Evolutionary conservation across 2,888 invertebrate genomes (phyloP).

Genomic region (Agrotis segetum): DNA sequence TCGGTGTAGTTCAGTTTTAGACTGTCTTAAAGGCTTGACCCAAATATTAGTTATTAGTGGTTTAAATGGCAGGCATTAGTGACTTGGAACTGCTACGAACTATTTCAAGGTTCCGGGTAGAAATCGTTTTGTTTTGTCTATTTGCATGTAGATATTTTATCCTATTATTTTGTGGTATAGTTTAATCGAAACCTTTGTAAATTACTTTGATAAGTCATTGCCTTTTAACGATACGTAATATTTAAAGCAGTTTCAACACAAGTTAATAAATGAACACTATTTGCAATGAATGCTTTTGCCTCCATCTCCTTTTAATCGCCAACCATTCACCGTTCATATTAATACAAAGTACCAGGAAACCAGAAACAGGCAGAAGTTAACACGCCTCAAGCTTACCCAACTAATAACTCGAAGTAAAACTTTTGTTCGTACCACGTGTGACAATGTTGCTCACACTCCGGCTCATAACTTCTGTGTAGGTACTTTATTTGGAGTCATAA

Average conservation of each 20-base stretch:
- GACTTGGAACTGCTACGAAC: conserved; percentile 29
- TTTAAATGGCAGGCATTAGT: conserved; percentile 49
- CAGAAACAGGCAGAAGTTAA: conserved; percentile 42
- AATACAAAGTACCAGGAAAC: conserved; percentile 33
- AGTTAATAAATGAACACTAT: neutral
- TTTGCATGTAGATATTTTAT: conserved; percentile 1
- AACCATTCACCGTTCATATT: conserved; percentile 4
- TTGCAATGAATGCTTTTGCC: neutral
- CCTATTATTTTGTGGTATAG: no score
- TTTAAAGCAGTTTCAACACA: neutral
- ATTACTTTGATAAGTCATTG: neutral
- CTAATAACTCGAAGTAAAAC: conserved; percentile 56
- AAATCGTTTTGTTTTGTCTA: conserved; percentile 14
- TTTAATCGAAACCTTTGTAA: neutral
- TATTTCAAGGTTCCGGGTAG: conserved; percentile 48
- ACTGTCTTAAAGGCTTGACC: conserved; percentile 60
- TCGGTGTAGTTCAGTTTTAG: conserved; percentile 60
- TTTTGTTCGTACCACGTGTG: conserved; percentile 55
- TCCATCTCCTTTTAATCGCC: neutral
- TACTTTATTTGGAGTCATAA: conserved; percentile 71
- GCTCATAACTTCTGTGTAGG: conserved; percentile 67
- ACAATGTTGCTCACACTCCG: conserved; percentile 66
- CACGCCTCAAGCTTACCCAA: conserved; percentile 46
- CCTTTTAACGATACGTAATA: neutral
- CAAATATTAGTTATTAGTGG: conserved; percentile 55